These are phyloP conservation scores for Stenodera caucasica DNA, from an alignment of 2,888 invertebrate genomes.

Conservation along the genomic window DNA sequence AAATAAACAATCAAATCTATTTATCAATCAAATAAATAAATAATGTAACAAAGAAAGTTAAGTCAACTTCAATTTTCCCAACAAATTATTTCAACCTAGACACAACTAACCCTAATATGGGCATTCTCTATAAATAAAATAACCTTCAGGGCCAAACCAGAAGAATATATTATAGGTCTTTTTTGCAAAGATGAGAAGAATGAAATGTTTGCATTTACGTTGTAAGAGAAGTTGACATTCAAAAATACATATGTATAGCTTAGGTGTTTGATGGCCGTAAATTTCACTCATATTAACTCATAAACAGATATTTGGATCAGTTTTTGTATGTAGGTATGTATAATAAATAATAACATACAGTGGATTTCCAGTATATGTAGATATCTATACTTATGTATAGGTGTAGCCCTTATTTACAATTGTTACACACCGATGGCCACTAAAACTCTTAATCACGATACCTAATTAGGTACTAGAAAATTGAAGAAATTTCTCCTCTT, in stretches of 20 bases:
- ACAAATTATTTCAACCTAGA: slow-evolving; percentile 14
- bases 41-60: not conserved
- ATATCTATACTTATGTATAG: not conserved
- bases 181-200: slow-evolving; percentile 4
- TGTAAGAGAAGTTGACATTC: too few relatives aligned
- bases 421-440: slow-evolving; percentile 20
- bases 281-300: too few relatives aligned
- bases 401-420: slow-evolving; percentile 18
- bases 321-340: too few relatives aligned
- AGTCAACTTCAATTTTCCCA: not conserved
- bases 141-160: slow-evolving; percentile 22
- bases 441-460: too few relatives aligned
- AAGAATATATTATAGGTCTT: too few relatives aligned
- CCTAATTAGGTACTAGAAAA: too few relatives aligned
- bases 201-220: slow-evolving; percentile 11
- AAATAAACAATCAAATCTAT: too few relatives aligned
- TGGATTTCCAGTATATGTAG: slow-evolving; percentile 11
- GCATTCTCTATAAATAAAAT: slow-evolving; percentile 26
- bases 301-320: too few relatives aligned
- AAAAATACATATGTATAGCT: too few relatives aligned
- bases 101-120: slow-evolving; percentile 28
- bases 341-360: too few relatives aligned
- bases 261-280: too few relatives aligned
- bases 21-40: not conserved
- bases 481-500: too few relatives aligned